Evolutionary conservation across 2,888 invertebrate species (phyloP), one percentile per base, ranked within the genome.

Genomic region (Idaea dimidiata): DNA sequence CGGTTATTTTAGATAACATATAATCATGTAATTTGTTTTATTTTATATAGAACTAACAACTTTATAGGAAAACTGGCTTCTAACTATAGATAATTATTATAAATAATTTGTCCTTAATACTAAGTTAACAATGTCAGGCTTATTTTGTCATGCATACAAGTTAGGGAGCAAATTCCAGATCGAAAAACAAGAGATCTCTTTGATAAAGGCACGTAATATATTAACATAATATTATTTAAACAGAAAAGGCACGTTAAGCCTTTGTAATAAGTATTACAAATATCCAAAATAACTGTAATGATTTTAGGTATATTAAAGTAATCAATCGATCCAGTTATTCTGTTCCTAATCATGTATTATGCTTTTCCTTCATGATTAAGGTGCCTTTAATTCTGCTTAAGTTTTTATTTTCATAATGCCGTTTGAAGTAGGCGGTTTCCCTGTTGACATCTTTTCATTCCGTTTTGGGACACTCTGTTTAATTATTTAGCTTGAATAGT

Each of bases 131-230:
- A 43, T 8, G 10, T 43, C 43, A 14, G 43, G 43, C 14, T 43
- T 43, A 43, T 43, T 43, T 43, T 43, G 43, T 43, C 43, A 43
- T 43, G 43, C 43, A 43, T 43, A 14, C 43, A 8, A 43, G 43
- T 43, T 43, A 43, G 10, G 43, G 43, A 43, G 43, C 43, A 43
- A 65, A 65, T 64, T 54, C 69, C 60, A 53, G 59, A 64, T 62
- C 62, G 56, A 61, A 66, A 68, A 59, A 60, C 58, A 59, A 56
- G 53, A 64, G 64, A 65, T 64, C 57, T 64, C 17, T 43, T 33
- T 56, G 43, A 10, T 43, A 43, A 14, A 43, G 43, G 43, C 43
- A 43, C 43, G 7, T 43, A 43, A 32, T 10, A 1, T 32, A 32
- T 8, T 32, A 8, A 32, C 7, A 8, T 32, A 32, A 32, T n/a